Evolutionary conservation across 1,140 invertebrate species (phyloP), one percentile per base, ranked within the genome.

Genomic region (Drosophila pachea): DNA sequence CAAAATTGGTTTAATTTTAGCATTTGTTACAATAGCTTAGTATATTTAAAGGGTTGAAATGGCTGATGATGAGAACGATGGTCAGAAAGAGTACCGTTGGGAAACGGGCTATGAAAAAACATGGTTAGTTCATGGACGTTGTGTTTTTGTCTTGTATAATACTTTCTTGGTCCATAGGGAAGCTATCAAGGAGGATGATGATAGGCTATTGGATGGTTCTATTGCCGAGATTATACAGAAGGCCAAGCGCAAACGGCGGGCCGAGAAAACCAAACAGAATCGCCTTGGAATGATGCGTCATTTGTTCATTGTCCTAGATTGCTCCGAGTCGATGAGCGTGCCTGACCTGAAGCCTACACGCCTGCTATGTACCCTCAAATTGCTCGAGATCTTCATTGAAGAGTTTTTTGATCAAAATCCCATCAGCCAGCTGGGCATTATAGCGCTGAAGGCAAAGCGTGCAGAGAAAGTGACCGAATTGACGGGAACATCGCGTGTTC

Each of bases 361-460:
- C 71, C 93, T 98, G 68, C 77, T 96, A 1, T 97, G 97, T 79
- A 94, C 96, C 11, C 84, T 97, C 4, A 98, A 98, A 96, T 90
- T 98, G 29, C 88, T 99, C 53, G 96, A 99, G 91, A 93, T 94
- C 70, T 99, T 99, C 90, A 94, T 99, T 58, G 95, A 98, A 75
- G 97, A 99, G 90, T 99, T 96, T 89, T 98, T 99, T 90, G 97
- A 99, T 90, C 97, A 99, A 91, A 99, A 99, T 91, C 98, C 98
- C 40, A 97, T 99, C 52, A 98, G 97, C 90, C 98, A 99, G 90
- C 90, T 99, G 45, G 98, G 98, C 16, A 91, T 99, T 49, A 95
- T 99, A 74, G 90, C 94, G 9, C 96, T 97, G 60, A 94, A 95
- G 78, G 98, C 98, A 82, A 99, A 99, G 90, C 92, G 97, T 79